Evolutionary conservation across 2,888 invertebrate species (phyloP).

Genomic region (Epistrophella euchroma): DNA sequence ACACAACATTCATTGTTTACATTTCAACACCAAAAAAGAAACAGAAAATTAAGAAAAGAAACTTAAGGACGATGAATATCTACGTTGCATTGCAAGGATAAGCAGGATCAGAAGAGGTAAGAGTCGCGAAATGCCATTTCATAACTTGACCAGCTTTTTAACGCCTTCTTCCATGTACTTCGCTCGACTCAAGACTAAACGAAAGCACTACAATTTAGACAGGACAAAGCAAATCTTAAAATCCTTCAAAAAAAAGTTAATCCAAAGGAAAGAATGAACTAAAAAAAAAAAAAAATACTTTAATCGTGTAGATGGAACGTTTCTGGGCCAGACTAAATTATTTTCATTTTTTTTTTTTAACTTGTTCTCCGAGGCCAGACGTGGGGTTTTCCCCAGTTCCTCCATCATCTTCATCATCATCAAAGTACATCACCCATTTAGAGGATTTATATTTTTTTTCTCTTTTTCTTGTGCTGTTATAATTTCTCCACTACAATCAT

Average conservation of each 20-base stretch:
- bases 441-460: constrained; percentile 36
- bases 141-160: constrained; percentile 76
- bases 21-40: constrained; percentile 59
- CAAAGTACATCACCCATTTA: constrained; percentile 64
- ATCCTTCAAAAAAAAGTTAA: constrained; percentile 46
- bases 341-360: constrained; percentile 59
- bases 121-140: constrained; percentile 72
- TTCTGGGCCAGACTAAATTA: constrained; percentile 76
- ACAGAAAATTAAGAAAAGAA: constrained; percentile 42
- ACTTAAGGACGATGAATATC: constrained; percentile 43
- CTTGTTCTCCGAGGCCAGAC: constrained; percentile 64
- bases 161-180: constrained; percentile 61
- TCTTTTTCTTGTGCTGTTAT: constrained; percentile 42
- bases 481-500: constrained; percentile 61
- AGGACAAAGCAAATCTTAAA: constrained; percentile 67
- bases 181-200: constrained; percentile 51
- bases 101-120: constrained; percentile 53
- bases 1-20: constrained; percentile 65
- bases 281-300: constrained; percentile 47
- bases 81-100: constrained; percentile 19
- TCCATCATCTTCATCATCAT: constrained; percentile 71
- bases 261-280: constrained; percentile 50
- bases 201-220: constrained; percentile 75
- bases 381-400: constrained; percentile 72
- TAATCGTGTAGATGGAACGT: constrained; percentile 76